Evolutionary conservation across 2,888 invertebrate species (phyloP), one percentile per base, ranked within the genome.

Genomic region (Saturnia pavonia): DNA sequence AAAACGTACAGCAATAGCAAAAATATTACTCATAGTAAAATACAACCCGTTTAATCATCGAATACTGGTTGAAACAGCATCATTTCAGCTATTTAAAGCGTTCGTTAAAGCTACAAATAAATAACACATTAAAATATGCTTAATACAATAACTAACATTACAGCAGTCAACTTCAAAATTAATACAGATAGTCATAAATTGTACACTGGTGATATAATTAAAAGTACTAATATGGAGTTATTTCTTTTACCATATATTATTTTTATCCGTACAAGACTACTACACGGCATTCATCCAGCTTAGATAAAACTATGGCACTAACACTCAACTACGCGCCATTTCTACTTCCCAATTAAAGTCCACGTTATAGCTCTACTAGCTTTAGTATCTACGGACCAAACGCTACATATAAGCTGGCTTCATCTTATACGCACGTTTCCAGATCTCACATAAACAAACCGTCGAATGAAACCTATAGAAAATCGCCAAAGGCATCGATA

Each of bases 401-500:
- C 90, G 93, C 95, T 96, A 97, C 97, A 97, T 97, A 84, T 97
- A 97, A 83, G 97, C 96, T 1, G 97, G 97, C 84, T 98, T 98
- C 85, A 97, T 96, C 92, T 99, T 99, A 89, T 99, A 99, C 11
- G 98, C 98, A 78, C 97, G 95, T 90, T 99, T 99, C 99, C 99
- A 99, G 82, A 99, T 98, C 91, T 99, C 99, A 88, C 98, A 98
- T 72, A 99, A 94, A 85, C 99, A 99, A 1, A 99, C 98, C 0
- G 99, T 98, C 65, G 98, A 98, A 87, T 99, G 99, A 90, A 99
- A 99, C 73, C 98, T 95, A 91, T 98, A 99, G 91, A 99, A 99
- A 74, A 99, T 98, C 1, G 98, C 98, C 80, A 96, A 82, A 0
- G 99, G 99, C 96, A 98, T 98, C 1, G 98, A 98, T 1, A 99